These are phyloP conservation scores for Crossaster papposus DNA, from an alignment of 53 echinoderm and acorn worm genomes.

Conservation along the genomic window DNA sequence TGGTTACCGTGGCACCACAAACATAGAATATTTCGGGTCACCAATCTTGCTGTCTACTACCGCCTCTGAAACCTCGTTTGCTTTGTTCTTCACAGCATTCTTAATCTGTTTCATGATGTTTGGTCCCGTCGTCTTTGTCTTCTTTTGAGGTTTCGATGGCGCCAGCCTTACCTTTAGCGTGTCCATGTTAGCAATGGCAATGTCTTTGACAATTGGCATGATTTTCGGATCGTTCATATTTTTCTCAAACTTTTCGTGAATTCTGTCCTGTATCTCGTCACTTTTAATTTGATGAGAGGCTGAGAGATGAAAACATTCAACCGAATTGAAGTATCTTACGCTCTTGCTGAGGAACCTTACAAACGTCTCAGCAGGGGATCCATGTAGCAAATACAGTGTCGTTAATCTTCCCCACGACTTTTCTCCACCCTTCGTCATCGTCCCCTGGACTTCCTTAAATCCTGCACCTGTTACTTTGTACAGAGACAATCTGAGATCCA, in stretches of 20 bases:
- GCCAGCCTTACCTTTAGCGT: not conserved
- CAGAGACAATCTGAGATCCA: slow-evolving; percentile 31
- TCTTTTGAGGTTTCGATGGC: not conserved
- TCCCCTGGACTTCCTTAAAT: not conserved
- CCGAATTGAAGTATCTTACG: not conserved
- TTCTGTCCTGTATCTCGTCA: not conserved
- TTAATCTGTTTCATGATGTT: no score
- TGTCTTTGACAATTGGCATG: not conserved
- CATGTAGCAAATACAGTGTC: slow-evolving; percentile 26
- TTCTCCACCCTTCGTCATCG: not conserved
- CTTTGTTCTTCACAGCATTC: no score
- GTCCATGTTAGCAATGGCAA: not conserved
- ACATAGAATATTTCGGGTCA: no score
- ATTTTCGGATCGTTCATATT: not conserved
- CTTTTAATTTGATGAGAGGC: not conserved
- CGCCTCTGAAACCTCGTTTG: no score
- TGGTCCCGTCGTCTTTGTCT: not conserved
- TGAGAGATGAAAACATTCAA: not conserved
- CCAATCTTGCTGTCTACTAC: no score
- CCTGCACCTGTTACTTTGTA: not conserved
- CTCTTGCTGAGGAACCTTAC: not conserved
- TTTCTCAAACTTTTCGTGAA: not conserved
- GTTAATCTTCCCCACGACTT: not conserved
- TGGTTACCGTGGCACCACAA: no score
- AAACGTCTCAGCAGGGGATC: not conserved